Conservation (phyloP, 2,888 invertebrate species). For the Operophtera brumata region DNA sequence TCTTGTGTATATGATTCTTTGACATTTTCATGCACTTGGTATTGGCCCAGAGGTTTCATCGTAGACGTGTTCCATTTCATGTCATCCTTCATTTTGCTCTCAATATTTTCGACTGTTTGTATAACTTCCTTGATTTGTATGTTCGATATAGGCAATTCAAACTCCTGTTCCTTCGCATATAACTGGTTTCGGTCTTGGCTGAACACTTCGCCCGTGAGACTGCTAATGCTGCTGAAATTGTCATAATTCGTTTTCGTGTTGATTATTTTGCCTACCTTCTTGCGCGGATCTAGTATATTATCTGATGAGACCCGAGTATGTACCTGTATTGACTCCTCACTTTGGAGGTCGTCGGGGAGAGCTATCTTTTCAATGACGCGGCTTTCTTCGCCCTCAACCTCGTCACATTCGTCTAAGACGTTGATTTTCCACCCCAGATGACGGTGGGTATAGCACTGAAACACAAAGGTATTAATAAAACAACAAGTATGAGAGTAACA, state of each 20-base stretch:
- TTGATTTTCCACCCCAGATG: slow-evolving; percentile 97
- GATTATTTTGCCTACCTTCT: slow-evolving; percentile 70
- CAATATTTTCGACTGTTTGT: slow-evolving; percentile 67
- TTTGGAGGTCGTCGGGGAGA: slow-evolving; percentile 59
- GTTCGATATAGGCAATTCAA: slow-evolving; percentile 69
- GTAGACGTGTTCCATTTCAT: slow-evolving; percentile 47
- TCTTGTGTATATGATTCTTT: slow-evolving; percentile 59
- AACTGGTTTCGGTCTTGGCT: slow-evolving; percentile 46
- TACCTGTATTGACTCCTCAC: slow-evolving; percentile 83
- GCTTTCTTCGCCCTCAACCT: slow-evolving; percentile 77
- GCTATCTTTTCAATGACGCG: slow-evolving; percentile 64
- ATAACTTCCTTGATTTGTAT: slow-evolving; percentile 72
- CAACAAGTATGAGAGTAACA: slow-evolving; percentile 1
- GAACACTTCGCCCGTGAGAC: slow-evolving; percentile 58
- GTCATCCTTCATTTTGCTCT: slow-evolving; percentile 60
- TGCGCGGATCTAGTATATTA: slow-evolving; percentile 73
- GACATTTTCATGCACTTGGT: slow-evolving; percentile 64
- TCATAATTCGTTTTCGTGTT: slow-evolving; percentile 74
- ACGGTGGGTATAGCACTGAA: slow-evolving; percentile 95
- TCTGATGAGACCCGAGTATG: slow-evolving; percentile 83
- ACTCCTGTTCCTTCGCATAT: slow-evolving; percentile 57
- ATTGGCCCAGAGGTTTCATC: slow-evolving; percentile 43
- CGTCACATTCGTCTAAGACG: slow-evolving; percentile 91
- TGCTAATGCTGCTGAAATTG: slow-evolving; percentile 74
- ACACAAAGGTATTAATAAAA: slow-evolving; percentile 33